Percentiles rank a stretch among this genome's conserved stretches.
phyloP scores from a whole-genome alignment of 1,140 invertebrate species.

The Trachymyrmex septentrionalis region DNA sequence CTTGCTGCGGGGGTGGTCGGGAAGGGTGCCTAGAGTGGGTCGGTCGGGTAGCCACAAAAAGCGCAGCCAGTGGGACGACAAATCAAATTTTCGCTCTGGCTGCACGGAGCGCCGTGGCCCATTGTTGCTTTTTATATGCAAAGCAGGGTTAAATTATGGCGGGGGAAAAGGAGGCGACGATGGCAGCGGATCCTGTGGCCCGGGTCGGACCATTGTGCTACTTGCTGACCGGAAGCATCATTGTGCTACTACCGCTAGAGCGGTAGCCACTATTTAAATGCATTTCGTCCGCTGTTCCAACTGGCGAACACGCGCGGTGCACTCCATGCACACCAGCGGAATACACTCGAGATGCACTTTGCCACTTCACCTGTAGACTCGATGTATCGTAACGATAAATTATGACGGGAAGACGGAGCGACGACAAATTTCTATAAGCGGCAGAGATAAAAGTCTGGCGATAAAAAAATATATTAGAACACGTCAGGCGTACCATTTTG shows the following conservation, averaged over 20 bases:
- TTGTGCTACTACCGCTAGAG: slow-evolving; percentile 73
- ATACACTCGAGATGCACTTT: slow-evolving; percentile 42
- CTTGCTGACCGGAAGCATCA: slow-evolving; percentile 82
- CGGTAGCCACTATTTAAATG: slow-evolving; percentile 75
- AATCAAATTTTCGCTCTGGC: slow-evolving; percentile 81
- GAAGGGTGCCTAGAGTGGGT: not conserved
- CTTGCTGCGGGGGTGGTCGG: slow-evolving; percentile 12
- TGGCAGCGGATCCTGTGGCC: slow-evolving; percentile 66
- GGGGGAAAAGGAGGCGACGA: slow-evolving; percentile 69
- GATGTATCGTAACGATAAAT: slow-evolving; percentile 42
- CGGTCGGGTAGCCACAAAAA: slow-evolving; percentile 66
- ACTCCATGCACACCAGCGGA: slow-evolving; percentile 27
- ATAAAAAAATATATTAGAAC: slow-evolving; percentile 3
- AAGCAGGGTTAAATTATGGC: slow-evolving; percentile 82
- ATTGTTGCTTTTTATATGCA: slow-evolving; percentile 84
- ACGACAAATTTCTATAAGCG: not conserved
- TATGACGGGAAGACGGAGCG: slow-evolving; percentile 5
- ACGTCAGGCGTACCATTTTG: not conserved
- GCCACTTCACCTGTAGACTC: slow-evolving; percentile 8
- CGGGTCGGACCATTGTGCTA: slow-evolving; percentile 76
- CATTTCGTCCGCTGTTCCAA: slow-evolving; percentile 67
- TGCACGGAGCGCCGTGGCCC: slow-evolving; percentile 72
- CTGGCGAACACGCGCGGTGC: slow-evolving; percentile 31
- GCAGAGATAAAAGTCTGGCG: not conserved
- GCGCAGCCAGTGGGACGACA: slow-evolving; percentile 77